These are phyloP conservation scores for Cygnus buccinator DNA, from an alignment of 2,113 vertebrate species.

Conservation along the genomic window DNA sequence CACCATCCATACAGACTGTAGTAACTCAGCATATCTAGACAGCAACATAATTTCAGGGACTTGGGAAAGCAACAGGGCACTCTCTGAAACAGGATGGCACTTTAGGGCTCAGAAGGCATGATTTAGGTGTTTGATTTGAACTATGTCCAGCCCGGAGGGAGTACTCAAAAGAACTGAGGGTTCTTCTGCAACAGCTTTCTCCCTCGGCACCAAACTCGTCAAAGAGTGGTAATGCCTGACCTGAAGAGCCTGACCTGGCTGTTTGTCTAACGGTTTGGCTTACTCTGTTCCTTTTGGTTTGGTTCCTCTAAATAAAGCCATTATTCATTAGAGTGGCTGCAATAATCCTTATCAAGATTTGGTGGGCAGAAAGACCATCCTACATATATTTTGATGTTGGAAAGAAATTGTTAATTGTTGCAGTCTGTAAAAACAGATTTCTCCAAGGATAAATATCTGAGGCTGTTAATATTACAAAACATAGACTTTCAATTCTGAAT, in stretches of 20 bases:
- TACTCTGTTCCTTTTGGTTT: neutral
- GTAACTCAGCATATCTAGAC: too few species aligned
- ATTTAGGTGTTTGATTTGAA: neutral
- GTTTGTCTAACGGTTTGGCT: neutral
- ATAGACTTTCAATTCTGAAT: neutral
- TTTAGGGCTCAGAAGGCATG: fast-evolving
- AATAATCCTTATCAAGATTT: neutral
- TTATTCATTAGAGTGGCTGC: neutral
- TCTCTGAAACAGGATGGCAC: neutral
- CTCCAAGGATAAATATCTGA: neutral
- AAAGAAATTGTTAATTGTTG: neutral
- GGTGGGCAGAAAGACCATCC: neutral
- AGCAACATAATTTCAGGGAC: neutral
- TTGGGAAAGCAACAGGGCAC: neutral
- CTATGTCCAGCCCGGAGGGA: neutral
- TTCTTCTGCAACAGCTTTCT: neutral
- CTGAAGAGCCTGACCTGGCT: neutral
- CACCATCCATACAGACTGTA: neutral
- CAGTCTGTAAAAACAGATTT: neutral
- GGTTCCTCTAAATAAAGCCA: neutral
- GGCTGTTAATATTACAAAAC: neutral
- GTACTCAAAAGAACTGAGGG: neutral
- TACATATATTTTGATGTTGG: neutral
- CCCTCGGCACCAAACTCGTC: neutral
- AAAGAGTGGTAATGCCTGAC: neutral